Percentiles rank a stretch among this genome's conserved stretches.
phyloP scores from a whole-genome alignment of 2,888 invertebrate genomes.

The Tetrapedia diversipes region DNA sequence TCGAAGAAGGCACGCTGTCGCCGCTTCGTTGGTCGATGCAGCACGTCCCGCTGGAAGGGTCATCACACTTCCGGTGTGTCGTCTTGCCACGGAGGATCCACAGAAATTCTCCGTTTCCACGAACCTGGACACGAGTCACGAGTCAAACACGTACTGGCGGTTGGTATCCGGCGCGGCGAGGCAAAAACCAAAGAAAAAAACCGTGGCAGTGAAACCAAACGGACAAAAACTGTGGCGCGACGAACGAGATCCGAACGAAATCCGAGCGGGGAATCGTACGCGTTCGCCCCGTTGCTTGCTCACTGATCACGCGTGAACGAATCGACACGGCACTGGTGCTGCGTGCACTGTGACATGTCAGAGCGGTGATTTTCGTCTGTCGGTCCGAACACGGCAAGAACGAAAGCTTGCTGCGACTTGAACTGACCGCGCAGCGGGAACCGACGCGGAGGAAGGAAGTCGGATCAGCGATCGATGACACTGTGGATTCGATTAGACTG shows the following conservation, averaged over 20 bases:
- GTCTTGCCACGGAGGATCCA: conserved; percentile 25
- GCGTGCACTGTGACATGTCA: conserved; percentile 61
- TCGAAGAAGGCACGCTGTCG: conserved; percentile 41
- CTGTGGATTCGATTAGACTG: conserved; percentile 34
- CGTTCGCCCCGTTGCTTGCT: conserved; percentile 32
- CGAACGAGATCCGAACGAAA: neutral
- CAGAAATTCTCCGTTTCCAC: conserved; percentile 27
- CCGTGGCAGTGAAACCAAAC: neutral
- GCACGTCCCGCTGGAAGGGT: conserved; percentile 42
- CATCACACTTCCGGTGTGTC: conserved; percentile 59
- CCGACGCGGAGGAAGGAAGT: conserved; percentile 55
- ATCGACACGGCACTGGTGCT: conserved; percentile 46
- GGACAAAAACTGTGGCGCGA: neutral
- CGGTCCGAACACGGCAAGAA: conserved; percentile 33
- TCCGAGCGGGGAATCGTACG: neutral
- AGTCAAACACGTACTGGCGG: neutral
- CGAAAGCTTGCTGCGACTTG: conserved; percentile 42
- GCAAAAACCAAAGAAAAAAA: neutral
- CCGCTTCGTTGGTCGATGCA: conserved; percentile 39
- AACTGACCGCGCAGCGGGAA: conserved; percentile 55
- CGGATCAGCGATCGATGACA: conserved; percentile 60
- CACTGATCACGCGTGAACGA: conserved; percentile 49
- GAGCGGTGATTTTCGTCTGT: conserved; percentile 50
- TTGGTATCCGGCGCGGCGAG: neutral
- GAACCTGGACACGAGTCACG: conserved; percentile 35